Evolutionary conservation across 1,140 invertebrate genomes (phyloP), one percentile per base, ranked within the genome.

Genomic region (Anastrepha ludens): DNA sequence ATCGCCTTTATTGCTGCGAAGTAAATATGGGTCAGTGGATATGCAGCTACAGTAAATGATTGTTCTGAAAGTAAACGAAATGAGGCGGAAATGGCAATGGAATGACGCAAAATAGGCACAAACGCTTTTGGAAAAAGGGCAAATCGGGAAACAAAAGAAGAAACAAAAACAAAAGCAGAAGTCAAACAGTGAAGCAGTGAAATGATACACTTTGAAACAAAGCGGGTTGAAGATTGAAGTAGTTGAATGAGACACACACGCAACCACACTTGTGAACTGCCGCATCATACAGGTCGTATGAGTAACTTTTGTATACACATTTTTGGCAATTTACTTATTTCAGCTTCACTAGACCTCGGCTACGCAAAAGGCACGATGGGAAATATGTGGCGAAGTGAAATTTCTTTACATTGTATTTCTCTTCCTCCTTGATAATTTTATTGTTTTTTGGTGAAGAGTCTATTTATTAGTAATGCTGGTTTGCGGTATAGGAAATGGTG

Each of bases 21-120:
- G 47, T 81, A 55, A 55, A 81, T 81, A n/a, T 81, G 47, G 74
- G 74, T 81, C 74, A 81, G 8, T 81, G 47, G 50, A 29, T 81
- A 17, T 55, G 41, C 47, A 50, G 74, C 55, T 81, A 81, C 29
- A 58, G 15, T 9, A 55, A n/a, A n/a, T 58, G 74, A 55, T 29
- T 81, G 74, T 81, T 20, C 47, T 20, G n/a, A n/a, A 20, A 81
- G 74, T 20, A 11, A 29, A 41, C 7, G 74, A 55, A 81, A 81
- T 81, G 74, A 81, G 55, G 74, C 74, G 74, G 74, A 81, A 81
- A 81, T 81, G 74, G 47, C 20, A 55, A 81, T 55, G 50, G 74
- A 55, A 55, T 81, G 74, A 29, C 47, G 20, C 7, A 81, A 81
- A 81, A 50, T 81, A 81, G 47, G 74, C 74, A 41, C 70, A 74